A percentile compares a stretch with the other conserved stretches of the same genome.
These are phyloP conservation scores for Sycophila sp. DNA, from an alignment of 1,140 invertebrate species.

Conservation along the genomic window DNA sequence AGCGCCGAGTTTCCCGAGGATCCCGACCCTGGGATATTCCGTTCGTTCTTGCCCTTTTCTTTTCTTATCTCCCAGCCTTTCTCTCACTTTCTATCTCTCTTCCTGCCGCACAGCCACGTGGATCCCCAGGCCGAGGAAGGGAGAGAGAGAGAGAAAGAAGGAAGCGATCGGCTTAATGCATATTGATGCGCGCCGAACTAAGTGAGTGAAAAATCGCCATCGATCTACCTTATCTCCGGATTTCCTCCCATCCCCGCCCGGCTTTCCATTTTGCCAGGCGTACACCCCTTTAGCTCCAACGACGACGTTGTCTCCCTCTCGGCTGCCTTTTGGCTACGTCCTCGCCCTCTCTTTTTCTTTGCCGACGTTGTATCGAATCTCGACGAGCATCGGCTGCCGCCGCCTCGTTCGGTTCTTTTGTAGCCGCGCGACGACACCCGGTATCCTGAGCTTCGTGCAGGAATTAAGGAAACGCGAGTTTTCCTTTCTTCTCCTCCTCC, in stretches of 20 bases:
- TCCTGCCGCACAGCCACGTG: conserved; percentile 38
- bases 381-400: conserved; percentile 1
- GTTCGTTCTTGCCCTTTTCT: conserved; percentile 17
- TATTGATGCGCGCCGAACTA: conserved; percentile 64
- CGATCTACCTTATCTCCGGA: conserved; percentile 52
- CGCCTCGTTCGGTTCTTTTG: not conserved
- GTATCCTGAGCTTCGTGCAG: not conserved
- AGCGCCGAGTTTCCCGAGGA: not conserved
- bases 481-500: no score
- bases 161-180: conserved; percentile 67
- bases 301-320: conserved; percentile 1
- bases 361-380: conserved; percentile 14
- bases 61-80: conserved; percentile 18
- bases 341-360: not conserved
- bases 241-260: not conserved
- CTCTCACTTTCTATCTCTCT: not conserved
- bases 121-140: conserved; percentile 51
- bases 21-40: not conserved
- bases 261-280: not conserved
- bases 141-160: conserved; percentile 26
- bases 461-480: conserved; percentile 9
- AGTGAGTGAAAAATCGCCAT: conserved; percentile 68
- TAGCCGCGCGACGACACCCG: not conserved
- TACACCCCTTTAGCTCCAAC: not conserved
- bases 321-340: not conserved